Percentiles rank a stretch among this genome's conserved stretches.
Evolutionary conservation across 2,797 vertebrate species (phyloP).

Genomic region (Synanceia verrucosa): DNA sequence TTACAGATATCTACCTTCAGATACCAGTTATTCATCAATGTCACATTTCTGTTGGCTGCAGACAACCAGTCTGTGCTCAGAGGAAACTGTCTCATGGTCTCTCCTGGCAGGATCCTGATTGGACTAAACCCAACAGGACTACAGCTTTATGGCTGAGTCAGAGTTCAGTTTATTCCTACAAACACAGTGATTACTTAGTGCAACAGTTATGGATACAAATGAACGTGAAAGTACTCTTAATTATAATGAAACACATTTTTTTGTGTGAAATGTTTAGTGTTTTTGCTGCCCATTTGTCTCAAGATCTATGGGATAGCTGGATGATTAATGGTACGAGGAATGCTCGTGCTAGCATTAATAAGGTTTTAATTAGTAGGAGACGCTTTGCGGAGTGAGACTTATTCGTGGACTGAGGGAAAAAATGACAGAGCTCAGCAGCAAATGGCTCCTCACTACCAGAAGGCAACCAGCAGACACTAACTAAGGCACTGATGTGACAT

Average conservation of each 20-base stretch:
- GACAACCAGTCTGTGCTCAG: constrained; percentile 26
- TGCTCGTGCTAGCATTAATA: constrained; percentile 57
- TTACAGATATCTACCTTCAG: constrained; percentile 65
- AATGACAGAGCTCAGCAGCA: constrained; percentile 42
- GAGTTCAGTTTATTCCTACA: constrained; percentile 57
- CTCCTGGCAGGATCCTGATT: constrained; percentile 4
- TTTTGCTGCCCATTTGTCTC: constrained; percentile 35
- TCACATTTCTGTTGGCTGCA: constrained; percentile 47
- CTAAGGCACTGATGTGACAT: constrained; percentile 51
- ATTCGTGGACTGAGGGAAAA: constrained; percentile 5
- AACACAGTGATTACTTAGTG: constrained; percentile 52
- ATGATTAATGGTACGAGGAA: constrained; percentile 63
- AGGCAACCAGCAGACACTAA: constrained; percentile 38
- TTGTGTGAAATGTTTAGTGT: constrained; percentile 21
- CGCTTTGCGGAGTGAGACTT: constrained; percentile 49
- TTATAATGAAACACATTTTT: constrained; percentile 50
- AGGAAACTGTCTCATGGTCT: constrained; percentile 9
- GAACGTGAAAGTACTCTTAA: constrained; percentile 46
- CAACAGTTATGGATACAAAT: constrained; percentile 62
- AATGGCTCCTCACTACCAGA: constrained; percentile 25
- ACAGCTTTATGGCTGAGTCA: constrained; percentile 36
- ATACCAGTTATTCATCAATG: constrained; percentile 67
- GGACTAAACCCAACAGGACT: constrained; percentile 2
- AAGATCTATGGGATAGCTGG: constrained; percentile 52
- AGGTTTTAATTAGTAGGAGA: constrained; percentile 65